These are phyloP conservation scores for Hipparchia sbordonii DNA, from an alignment of 2,888 invertebrate species.

Conservation along the genomic window DNA sequence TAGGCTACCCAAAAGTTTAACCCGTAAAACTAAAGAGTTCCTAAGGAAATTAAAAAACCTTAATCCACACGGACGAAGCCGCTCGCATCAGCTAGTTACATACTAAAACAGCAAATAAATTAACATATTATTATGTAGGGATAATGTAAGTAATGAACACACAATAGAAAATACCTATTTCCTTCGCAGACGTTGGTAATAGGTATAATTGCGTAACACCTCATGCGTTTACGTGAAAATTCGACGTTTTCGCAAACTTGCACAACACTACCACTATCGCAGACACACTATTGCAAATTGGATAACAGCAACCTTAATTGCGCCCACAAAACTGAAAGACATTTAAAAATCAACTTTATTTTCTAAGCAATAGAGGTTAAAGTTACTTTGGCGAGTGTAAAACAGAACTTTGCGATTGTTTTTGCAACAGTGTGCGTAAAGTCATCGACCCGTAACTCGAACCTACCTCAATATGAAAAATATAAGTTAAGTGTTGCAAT, in stretches of 20 bases:
- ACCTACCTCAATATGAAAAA: conserved; percentile 79
- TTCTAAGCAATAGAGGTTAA: conserved; percentile 2
- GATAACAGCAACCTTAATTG: conserved; percentile 51
- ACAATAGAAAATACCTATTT: conserved; percentile 34
- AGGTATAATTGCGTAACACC: conserved; percentile 34
- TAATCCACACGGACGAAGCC: too few relatives aligned
- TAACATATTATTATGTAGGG: too few relatives aligned
- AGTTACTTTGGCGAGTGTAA: background rate
- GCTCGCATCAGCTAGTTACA: too few relatives aligned
- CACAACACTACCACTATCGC: conserved; percentile 71
- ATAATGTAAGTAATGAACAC: background rate
- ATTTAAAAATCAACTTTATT: conserved; percentile 48
- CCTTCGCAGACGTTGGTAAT: conserved; percentile 21
- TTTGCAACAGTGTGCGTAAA: conserved; percentile 50
- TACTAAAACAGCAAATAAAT: too few relatives aligned
- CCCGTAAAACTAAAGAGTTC: too few relatives aligned
- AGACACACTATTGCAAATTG: conserved; percentile 59
- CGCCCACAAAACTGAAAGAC: conserved; percentile 4
- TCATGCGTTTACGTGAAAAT: conserved; percentile 48
- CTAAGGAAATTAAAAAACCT: too few relatives aligned
- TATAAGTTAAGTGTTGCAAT: conserved; percentile 53
- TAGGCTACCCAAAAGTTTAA: too few relatives aligned
- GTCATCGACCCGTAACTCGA: conserved; percentile 75
- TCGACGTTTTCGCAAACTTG: conserved; percentile 66
- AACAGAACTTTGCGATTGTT: conserved; percentile 11